Evolutionary conservation across 2,797 vertebrate genomes (phyloP).

Genomic region (Amphiprion clarkii): DNA sequence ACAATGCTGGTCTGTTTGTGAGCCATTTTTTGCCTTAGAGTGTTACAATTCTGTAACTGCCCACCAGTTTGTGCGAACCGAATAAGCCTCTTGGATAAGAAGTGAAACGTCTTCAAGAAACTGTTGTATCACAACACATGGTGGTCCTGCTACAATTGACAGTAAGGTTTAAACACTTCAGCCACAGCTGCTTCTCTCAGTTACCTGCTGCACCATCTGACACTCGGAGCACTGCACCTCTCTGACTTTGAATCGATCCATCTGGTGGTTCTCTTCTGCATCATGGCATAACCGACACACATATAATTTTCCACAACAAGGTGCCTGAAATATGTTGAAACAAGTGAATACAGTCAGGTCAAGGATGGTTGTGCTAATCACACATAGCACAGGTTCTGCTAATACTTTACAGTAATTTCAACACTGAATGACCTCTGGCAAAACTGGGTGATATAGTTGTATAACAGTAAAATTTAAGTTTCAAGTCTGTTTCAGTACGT

Average conservation of each 20-base stretch:
- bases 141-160: neutral
- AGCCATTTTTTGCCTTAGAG: no score
- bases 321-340: slow-evolving; percentile 83
- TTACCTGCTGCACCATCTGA: slow-evolving; percentile 89
- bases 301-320: slow-evolving; percentile 95
- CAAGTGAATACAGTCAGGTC: neutral
- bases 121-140: no score
- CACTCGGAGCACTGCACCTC: slow-evolving; percentile 92
- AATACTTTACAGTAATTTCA: neutral
- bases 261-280: slow-evolving; percentile 88
- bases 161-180: neutral
- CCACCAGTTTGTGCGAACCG: no score
- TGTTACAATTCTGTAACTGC: no score
- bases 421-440: neutral
- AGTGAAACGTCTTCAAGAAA: no score
- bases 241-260: slow-evolving; percentile 93
- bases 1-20: no score
- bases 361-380: neutral
- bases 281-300: slow-evolving; percentile 95
- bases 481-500: no score
- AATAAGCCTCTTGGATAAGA: no score
- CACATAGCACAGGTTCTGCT: neutral
- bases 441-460: neutral
- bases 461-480: neutral
- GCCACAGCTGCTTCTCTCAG: neutral